Percentiles rank a stretch among this genome's conserved stretches.
These are phyloP conservation scores for Cephalopterus ornatus DNA, from an alignment of 2,113 vertebrate species.

Conservation along the genomic window DNA sequence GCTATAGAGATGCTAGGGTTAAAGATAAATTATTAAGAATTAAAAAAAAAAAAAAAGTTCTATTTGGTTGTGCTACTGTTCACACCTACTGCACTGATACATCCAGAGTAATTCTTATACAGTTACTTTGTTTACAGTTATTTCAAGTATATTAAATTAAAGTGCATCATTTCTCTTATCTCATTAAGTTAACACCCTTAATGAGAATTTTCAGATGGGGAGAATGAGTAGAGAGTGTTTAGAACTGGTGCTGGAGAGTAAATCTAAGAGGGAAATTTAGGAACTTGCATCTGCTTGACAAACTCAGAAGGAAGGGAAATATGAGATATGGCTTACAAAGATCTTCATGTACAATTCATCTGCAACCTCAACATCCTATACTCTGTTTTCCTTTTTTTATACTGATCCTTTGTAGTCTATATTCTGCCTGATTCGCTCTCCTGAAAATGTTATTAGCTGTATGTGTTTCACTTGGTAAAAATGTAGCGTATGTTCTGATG, in stretches of 20 bases:
- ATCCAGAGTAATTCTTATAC: not conserved
- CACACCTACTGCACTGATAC: not conserved
- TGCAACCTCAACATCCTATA: not conserved
- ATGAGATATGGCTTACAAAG: not conserved
- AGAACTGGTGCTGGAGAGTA: not conserved
- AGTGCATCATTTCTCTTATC: not conserved
- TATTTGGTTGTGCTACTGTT: not conserved
- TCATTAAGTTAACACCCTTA: not conserved
- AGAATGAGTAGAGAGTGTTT: not conserved
- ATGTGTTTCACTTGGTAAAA: not conserved
- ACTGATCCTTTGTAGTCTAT: not conserved
- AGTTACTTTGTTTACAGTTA: not conserved
- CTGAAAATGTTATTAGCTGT: not conserved
- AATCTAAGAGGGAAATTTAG: not conserved
- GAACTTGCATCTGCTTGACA: not conserved
- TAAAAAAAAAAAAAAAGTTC: not conserved
- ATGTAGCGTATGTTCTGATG: not conserved
- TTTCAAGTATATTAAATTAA: not conserved
- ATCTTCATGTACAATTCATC: rapidly evolving
- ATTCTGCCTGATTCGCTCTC: not conserved
- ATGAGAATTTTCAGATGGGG: not conserved
- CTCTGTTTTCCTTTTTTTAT: not conserved
- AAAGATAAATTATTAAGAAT: not conserved
- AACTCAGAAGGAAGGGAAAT: not conserved
- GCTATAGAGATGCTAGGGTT: not conserved